phyloP scores from a whole-genome alignment of 2,888 invertebrate genomes.

The Idaea biselata region DNA sequence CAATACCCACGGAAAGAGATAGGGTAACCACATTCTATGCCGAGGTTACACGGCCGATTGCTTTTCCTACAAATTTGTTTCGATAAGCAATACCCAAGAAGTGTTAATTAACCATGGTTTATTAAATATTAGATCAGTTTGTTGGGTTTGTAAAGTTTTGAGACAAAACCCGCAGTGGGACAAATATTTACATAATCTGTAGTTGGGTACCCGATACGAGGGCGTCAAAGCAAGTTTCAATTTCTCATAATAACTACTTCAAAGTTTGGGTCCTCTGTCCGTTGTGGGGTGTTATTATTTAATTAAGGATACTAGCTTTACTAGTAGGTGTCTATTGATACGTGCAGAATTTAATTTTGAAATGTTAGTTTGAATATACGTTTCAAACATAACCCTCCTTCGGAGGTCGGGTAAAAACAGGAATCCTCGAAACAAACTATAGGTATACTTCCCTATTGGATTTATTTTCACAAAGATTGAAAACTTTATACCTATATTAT shows the following conservation, averaged over 20 bases:
- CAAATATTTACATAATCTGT: slow-evolving; percentile 7
- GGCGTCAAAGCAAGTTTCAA: slow-evolving; percentile 1
- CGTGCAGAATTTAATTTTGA: not conserved
- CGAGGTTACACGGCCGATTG: too few species aligned
- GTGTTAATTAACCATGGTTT: not conserved
- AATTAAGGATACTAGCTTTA: not conserved
- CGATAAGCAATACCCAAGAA: not conserved
- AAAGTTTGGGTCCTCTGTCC: not conserved
- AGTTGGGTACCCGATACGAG: not conserved
- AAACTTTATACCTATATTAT: too few species aligned
- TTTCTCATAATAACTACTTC: slow-evolving; percentile 4
- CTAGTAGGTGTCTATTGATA: not conserved
- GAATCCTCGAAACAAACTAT: too few species aligned
- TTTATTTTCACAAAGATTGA: too few species aligned
- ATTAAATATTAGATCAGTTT: not conserved
- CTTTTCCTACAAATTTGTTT: too few species aligned
- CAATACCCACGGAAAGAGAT: too few species aligned
- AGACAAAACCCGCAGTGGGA: slow-evolving; percentile 4
- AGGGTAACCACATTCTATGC: too few species aligned
- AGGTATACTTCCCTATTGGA: too few species aligned
- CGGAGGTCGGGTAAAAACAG: too few species aligned
- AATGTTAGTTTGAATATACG: not conserved
- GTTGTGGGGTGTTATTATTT: not conserved
- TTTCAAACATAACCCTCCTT: too few species aligned
- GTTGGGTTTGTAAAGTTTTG: not conserved